Conservation (phyloP, 2,888 invertebrate genomes). For the Smittia aterrima region DNA sequence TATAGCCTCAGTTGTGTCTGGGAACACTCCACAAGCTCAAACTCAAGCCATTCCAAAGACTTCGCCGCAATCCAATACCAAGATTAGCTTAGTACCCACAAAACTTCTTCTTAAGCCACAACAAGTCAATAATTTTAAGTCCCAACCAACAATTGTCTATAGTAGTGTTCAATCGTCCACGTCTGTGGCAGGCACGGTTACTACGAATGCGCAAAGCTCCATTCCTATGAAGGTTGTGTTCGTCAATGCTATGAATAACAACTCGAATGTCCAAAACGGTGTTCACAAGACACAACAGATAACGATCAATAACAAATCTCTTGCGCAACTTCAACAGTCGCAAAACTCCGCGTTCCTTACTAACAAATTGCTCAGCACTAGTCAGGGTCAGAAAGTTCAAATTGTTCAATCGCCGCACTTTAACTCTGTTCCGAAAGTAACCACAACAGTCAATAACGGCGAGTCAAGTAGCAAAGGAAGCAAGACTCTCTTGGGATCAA, state of each 20-base stretch:
- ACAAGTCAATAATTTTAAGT: constrained; percentile 28
- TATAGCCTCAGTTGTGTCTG: constrained; percentile 28
- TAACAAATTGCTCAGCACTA: constrained; percentile 18
- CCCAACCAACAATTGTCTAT: constrained; percentile 30
- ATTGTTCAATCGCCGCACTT: neutral
- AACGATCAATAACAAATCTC: constrained; percentile 24
- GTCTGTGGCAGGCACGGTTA: neutral
- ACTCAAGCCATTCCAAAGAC: constrained; percentile 25
- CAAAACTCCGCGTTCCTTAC: neutral
- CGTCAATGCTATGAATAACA: constrained; percentile 28
- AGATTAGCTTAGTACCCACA: constrained; percentile 54
- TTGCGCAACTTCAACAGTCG: constrained; percentile 14
- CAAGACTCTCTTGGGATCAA: constrained; percentile 11
- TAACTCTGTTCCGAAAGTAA: neutral
- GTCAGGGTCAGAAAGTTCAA: constrained; percentile 10
- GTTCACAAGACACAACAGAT: neutral
- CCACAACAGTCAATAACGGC: neutral
- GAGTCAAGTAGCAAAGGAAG: neutral
- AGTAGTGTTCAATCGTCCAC: constrained; percentile 29
- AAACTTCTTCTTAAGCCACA: constrained; percentile 51
- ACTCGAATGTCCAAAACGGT: constrained; percentile 8
- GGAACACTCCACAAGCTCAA: neutral
- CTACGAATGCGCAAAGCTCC: constrained; percentile 19
- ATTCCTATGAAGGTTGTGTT: constrained; percentile 40
- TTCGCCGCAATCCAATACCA: constrained; percentile 43